Evolutionary conservation across 2,888 invertebrate species (phyloP), one percentile per base, ranked within the genome.

Genomic region (Drosophila prolongata): DNA sequence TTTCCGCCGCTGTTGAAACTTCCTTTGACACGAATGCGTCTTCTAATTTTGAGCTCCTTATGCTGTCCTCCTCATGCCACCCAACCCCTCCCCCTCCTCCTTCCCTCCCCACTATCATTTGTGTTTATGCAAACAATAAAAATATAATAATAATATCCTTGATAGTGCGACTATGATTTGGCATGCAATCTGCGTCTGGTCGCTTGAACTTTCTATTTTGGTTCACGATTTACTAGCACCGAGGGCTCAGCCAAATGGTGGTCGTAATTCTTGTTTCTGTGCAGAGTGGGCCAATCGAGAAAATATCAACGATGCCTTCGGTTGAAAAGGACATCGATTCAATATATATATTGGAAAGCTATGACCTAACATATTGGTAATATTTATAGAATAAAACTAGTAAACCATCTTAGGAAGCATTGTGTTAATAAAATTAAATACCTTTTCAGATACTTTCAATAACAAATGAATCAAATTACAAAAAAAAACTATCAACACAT

Each of bases 21-120:
- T 83, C 87, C 67, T 76, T 76, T 62, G 89, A 80, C 83, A 83
- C 83, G 83, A 88, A 83, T 61, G 54, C 69, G 64, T 61, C 59
- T 58, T 58, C 85, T 79, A 75, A 75, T 75, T 86, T 77, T 49
- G 50, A 70, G 65, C 77, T 83, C 37, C 83, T 82, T 86, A 79
- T 86, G 83, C 81, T 80, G 44, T 30, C 13, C 49, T 35, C 38
- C 44, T 46, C 40, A 55, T 34, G 14, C 38, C 57, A 69, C 75
- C 49, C 54, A 65, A 62, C 43, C 47, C 14, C 19, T 11, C 34
- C 14, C 24, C 19, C 10, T 19, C 19, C 19, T 3, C 19, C 19
- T 24, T 24, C 24, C 24, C 35, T 0, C 6, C 43, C 35, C 16
- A 6, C 37, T 10, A 8, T 47, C 16, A 57, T 34, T 37, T 27